Conservation (phyloP, 2,113 vertebrate species). For the Chitala chitala region DNA sequence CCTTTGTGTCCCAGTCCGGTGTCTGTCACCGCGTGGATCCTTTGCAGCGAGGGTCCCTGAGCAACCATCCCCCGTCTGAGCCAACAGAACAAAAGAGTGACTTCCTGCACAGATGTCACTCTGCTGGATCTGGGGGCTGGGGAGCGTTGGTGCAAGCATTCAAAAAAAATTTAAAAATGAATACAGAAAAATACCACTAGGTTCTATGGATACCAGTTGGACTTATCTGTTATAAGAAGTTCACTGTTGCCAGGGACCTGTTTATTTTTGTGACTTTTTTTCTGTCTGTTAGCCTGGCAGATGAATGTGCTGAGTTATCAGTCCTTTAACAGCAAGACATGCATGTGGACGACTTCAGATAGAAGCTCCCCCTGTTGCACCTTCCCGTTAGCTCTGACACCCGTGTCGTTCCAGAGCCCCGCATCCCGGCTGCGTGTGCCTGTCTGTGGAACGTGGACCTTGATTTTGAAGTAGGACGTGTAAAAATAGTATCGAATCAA, state of each 20-base stretch:
- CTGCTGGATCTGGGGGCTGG: too few species aligned
- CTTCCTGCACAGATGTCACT: conserved; percentile 14
- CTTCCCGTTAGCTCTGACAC: not conserved
- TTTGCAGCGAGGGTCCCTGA: conserved; percentile 37
- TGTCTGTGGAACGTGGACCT: conserved; percentile 46
- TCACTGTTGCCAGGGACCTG: too few species aligned
- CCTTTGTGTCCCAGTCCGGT: conserved; percentile 58
- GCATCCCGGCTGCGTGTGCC: not conserved
- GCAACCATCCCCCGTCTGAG: conserved; percentile 50
- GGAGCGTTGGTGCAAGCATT: too few species aligned
- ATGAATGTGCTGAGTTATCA: not conserved
- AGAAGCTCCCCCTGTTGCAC: not conserved
- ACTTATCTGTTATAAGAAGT: too few species aligned
- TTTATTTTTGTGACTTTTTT: not conserved
- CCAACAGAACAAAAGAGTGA: conserved; percentile 23
- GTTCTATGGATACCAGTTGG: too few species aligned
- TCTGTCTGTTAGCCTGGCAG: not conserved
- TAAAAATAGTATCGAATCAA: conserved; percentile 72
- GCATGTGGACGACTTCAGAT: not conserved
- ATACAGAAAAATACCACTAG: too few species aligned
- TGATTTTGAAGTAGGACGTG: conserved; percentile 63
- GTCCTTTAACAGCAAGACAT: not conserved
- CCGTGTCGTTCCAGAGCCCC: conserved; percentile 27
- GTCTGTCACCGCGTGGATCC: conserved; percentile 56
- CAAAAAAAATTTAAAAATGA: too few species aligned